A percentile compares a stretch with the other conserved stretches of the same genome.
phyloP scores from a whole-genome alignment of 2,797 vertebrate species.

The Sebastes baramenuke region DNA sequence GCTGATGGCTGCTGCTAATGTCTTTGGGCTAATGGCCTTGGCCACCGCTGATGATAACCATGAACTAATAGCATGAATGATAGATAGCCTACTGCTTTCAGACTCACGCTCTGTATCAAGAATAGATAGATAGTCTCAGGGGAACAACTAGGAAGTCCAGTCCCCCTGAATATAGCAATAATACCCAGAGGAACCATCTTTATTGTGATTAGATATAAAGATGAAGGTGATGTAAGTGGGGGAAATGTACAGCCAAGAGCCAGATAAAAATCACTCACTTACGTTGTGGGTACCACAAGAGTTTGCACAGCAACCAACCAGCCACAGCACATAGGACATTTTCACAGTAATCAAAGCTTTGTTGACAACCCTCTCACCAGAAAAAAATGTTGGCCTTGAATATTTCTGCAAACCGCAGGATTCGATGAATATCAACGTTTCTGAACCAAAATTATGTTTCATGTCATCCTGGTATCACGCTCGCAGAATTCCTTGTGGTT shows the following conservation, averaged over 20 bases:
- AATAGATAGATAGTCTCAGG: constrained; percentile 63
- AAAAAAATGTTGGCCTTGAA: not conserved
- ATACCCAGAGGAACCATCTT: constrained; percentile 47
- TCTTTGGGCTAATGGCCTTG: constrained; percentile 75
- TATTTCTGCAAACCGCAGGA: not conserved
- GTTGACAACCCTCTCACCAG: not conserved
- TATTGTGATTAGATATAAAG: constrained; percentile 33
- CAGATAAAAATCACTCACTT: not conserved
- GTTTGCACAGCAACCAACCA: not conserved
- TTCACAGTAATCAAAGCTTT: not conserved
- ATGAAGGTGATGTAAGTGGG: constrained; percentile 38
- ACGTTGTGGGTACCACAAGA: not conserved
- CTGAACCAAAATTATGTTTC: not conserved
- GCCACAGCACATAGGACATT: not conserved
- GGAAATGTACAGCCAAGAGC: constrained; percentile 3
- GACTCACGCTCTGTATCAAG: constrained; percentile 45
- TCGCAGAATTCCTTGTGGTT: not conserved
- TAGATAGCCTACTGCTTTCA: constrained; percentile 65
- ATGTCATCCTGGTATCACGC: not conserved
- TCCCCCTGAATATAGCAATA: constrained; percentile 41
- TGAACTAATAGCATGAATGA: constrained; percentile 74
- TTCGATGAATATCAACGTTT: not conserved
- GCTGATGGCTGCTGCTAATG: constrained; percentile 76
- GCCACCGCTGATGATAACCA: constrained; percentile 70
- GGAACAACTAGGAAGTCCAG: constrained; percentile 52